phyloP scores from a whole-genome alignment of 37 sponge, comb jelly and placozoan species.

The Chondrilla cf. caribensis region DNA sequence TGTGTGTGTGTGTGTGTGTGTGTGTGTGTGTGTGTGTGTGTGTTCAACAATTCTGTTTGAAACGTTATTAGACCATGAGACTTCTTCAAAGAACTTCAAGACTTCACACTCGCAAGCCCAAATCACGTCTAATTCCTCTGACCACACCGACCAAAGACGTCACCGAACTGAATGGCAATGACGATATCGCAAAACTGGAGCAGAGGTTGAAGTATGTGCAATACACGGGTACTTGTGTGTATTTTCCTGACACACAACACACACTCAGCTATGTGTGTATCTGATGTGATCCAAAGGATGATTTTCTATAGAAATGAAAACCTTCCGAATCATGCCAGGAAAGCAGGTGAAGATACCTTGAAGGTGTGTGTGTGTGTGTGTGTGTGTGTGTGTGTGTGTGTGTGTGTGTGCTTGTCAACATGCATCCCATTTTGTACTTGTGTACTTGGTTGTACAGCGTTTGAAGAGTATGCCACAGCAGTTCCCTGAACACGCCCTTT shows the following conservation, averaged over 20 bases:
- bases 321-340: conserved; percentile 66
- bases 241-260: no score
- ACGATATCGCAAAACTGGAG: conserved; percentile 53
- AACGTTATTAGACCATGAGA: conserved; percentile 27
- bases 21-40: conserved; percentile 25
- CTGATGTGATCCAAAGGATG: no score
- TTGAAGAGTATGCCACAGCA: conserved; percentile 61
- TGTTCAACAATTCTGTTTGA: background rate
- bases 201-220: conserved; percentile 14
- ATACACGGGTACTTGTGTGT: no score
- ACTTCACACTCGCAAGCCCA: background rate
- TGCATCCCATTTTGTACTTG: no score
- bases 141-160: background rate
- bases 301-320: conserved; percentile 16
- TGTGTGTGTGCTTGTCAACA: conserved; percentile 1
- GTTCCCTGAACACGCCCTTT: conserved; percentile 77
- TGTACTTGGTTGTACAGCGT: conserved; percentile 36
- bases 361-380: conserved; percentile 36
- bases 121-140: background rate
- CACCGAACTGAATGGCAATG: conserved; percentile 20
- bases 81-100: conserved; percentile 27
- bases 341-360: conserved; percentile 54
- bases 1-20: conserved; percentile 14
- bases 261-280: no score
- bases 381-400: background rate